A percentile compares a stretch with the other conserved stretches of the same genome.
Conservation (phyloP, 2,113 vertebrate genomes). For the Aspidoscelis tigris region DNA sequence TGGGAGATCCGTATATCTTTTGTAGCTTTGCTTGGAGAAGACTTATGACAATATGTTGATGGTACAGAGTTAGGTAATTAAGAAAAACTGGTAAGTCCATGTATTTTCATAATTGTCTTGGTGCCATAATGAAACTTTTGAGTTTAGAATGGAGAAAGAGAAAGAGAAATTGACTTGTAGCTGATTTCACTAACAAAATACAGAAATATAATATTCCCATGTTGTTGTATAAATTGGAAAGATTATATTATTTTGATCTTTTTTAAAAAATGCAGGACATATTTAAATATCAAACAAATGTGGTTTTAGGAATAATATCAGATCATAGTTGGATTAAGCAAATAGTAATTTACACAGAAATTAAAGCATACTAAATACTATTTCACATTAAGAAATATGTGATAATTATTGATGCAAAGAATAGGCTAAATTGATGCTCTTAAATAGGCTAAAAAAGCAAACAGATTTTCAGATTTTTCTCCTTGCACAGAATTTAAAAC, state of each 20-base stretch:
- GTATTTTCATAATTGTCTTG: background rate
- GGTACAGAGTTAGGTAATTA: background rate
- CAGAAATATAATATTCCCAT: background rate
- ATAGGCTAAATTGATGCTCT: background rate
- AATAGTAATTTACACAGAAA: constrained; percentile 45
- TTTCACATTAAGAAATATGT: constrained; percentile 48
- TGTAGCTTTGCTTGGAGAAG: background rate
- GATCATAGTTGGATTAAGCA: constrained; percentile 42
- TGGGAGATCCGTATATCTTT: background rate
- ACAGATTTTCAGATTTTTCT: constrained; percentile 26
- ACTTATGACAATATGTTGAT: background rate
- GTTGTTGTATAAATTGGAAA: background rate
- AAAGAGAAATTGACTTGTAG: background rate
- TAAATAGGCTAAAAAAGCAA: constrained; percentile 21
- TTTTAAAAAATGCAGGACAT: constrained; percentile 1
- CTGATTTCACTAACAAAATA: constrained; percentile 26
- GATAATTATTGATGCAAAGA: constrained; percentile 54
- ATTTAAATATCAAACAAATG: constrained; percentile 40
- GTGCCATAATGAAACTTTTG: background rate
- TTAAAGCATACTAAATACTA: constrained; percentile 41
- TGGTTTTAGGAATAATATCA: constrained; percentile 48
- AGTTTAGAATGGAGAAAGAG: constrained; percentile 9
- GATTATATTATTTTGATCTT: constrained; percentile 14
- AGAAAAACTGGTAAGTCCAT: background rate
- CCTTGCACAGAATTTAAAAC: constrained; percentile 4